phyloP scores from a whole-genome alignment of 2,888 invertebrate genomes.

The Pseudococcus jackbeardsleyi region DNA sequence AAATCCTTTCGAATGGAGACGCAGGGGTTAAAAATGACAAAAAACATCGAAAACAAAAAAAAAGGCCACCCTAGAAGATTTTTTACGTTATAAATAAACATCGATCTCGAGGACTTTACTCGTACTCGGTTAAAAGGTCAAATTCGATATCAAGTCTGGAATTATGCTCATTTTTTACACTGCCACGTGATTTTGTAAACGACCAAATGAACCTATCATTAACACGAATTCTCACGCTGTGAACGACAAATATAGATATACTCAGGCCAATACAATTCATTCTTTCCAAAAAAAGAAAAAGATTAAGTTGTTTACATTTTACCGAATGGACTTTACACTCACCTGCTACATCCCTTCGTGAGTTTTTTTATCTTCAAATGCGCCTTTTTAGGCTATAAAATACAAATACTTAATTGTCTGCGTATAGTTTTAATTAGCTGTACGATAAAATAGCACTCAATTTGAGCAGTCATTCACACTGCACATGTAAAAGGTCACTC shows the following conservation, averaged over 20 bases:
- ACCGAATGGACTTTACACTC: neutral
- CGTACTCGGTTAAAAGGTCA: too few relatives aligned
- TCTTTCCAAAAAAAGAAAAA: neutral
- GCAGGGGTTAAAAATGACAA: too few relatives aligned
- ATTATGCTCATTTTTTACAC: too few relatives aligned
- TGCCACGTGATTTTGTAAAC: too few relatives aligned
- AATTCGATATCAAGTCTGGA: too few relatives aligned
- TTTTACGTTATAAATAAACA: too few relatives aligned
- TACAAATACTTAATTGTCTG: neutral
- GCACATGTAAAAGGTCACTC: slow-evolving; percentile 14
- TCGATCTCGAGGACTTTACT: too few relatives aligned
- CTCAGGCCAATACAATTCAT: neutral
- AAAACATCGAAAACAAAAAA: too few relatives aligned
- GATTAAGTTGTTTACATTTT: slow-evolving; percentile 36
- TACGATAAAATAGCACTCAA: slow-evolving; percentile 27
- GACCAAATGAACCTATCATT: too few relatives aligned
- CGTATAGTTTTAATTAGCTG: neutral
- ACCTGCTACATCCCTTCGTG: slow-evolving; percentile 14
- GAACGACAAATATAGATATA: neutral
- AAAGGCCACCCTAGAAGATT: too few relatives aligned
- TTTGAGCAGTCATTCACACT: slow-evolving; percentile 45
- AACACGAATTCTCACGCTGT: neutral
- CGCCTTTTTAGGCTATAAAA: neutral
- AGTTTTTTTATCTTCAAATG: neutral
- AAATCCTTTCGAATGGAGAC: too few relatives aligned